Conservation (phyloP, 2,888 invertebrate genomes). For the Ochropacha duplaris region DNA sequence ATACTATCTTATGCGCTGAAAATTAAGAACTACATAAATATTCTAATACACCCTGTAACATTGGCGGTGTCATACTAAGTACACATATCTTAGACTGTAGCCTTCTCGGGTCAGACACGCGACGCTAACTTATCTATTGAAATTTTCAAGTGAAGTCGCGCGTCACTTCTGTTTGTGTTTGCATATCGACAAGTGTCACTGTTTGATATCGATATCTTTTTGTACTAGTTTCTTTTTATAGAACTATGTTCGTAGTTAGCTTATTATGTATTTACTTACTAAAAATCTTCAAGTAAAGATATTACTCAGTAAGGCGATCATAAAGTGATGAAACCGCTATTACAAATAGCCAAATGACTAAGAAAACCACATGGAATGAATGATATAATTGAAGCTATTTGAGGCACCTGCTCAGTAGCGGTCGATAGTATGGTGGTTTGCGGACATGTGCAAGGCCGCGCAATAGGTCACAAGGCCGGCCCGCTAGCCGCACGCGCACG, state of each 20-base stretch:
- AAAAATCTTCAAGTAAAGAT: neutral
- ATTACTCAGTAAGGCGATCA: neutral
- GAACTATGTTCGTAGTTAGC: neutral
- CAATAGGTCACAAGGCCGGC: conserved; percentile 77
- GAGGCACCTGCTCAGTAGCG: conserved; percentile 6
- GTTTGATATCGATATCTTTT: conserved; percentile 52
- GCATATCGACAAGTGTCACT: conserved; percentile 65
- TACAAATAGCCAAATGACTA: neutral
- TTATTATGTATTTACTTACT: conserved; percentile 2
- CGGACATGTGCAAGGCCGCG: conserved; percentile 62
- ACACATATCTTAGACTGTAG: conserved; percentile 31
- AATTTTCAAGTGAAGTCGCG: conserved; percentile 74
- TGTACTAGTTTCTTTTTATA: conserved; percentile 19
- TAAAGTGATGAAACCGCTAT: neutral
- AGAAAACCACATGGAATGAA: neutral
- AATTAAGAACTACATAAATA: conserved; percentile 13
- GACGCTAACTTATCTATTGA: conserved; percentile 66
- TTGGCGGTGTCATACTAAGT: conserved; percentile 23
- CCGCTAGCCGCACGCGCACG: conserved; percentile 54
- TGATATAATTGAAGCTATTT: neutral
- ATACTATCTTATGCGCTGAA: conserved; percentile 22
- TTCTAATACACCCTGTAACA: neutral
- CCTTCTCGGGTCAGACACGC: conserved; percentile 63
- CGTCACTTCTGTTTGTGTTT: conserved; percentile 68
- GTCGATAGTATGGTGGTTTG: conserved; percentile 6